A percentile compares a stretch with the other conserved stretches of the same genome.
Evolutionary conservation across 2,113 vertebrate species (phyloP).

Genomic region (Taxidea taxus): DNA sequence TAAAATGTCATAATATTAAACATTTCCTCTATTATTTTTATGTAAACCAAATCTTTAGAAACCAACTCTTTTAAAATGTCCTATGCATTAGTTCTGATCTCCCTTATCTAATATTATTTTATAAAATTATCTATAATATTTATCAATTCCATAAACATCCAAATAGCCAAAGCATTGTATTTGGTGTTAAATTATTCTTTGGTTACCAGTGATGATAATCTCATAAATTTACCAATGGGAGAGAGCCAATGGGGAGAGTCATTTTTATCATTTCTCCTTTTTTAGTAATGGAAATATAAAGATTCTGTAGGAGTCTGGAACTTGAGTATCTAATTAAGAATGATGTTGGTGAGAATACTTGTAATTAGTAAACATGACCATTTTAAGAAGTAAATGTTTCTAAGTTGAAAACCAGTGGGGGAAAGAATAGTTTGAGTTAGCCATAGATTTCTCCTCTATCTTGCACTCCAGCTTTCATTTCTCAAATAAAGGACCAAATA

Average conservation of each 20-base stretch:
- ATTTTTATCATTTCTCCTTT: background rate
- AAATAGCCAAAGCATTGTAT: background rate
- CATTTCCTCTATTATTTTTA: background rate
- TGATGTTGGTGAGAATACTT: background rate
- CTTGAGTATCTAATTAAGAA: background rate
- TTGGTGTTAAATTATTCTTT: background rate
- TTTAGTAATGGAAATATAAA: background rate
- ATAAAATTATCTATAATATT: background rate
- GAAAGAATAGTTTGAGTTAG: background rate
- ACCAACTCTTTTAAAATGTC: background rate
- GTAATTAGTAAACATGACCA: background rate
- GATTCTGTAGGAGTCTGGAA: background rate
- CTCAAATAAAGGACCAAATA: background rate
- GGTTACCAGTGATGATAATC: background rate
- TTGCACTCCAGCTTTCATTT: background rate
- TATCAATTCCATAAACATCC: background rate
- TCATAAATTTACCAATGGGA: background rate
- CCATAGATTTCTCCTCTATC: background rate
- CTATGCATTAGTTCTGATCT: background rate
- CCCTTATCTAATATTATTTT: background rate
- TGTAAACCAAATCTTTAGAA: background rate
- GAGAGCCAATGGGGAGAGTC: background rate
- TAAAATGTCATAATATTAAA: background rate
- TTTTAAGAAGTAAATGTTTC: background rate
- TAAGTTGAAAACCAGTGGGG: background rate